Base-by-base conservation (phyloP, 2,797 vertebrate species). In the Cichlasoma orientale region DNA sequence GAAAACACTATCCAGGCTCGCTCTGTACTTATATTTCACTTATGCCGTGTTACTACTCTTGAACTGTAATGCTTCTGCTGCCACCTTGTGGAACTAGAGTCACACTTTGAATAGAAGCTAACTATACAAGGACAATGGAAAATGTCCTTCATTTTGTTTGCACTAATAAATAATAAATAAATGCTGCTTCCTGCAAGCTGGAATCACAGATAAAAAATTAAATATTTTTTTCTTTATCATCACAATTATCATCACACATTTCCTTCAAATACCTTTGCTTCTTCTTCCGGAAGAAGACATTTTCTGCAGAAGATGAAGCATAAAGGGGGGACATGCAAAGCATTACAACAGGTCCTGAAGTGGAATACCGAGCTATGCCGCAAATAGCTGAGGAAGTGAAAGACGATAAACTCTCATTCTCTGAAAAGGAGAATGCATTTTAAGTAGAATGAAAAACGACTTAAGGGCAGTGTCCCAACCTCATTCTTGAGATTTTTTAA, bases 141-240 rank as follows among this genome's bases (percentile, higher is more conserved):
- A 66, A 66, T 47, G 18, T 0, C 38, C 61, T 47, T 44, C 16
- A 44, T 16, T 66, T 47, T 66, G 61, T 41, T 44, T 66, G 38
- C 61, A 47, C 23, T 66, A 66, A 66, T 66, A 66, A 63, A 63
- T 63, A 41, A 27, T 66, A 66, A 61, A 61, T 61, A 41, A 27
- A 47, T 41, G 38, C 38, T 0, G 14, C 9, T 66, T 44, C 23
- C 61, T 66, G 61, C 23, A 47, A 66, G 38, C 23, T 66, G 61
- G 13, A 66, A 63, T 27, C 14, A 0, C 38, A 44, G 23, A 47
- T 66, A 27, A 19, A 66, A 19, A 11, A 1, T n/a, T 33, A 10
- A 44, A 23, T 44, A 27, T 6, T 18, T 66, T 52, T 66, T 23
- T 44, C 38, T 44, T 7, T 41, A 47, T 66, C 38, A 0, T 66